Evolutionary conservation across 2,113 vertebrate genomes (phyloP).

Genomic region (Malurus cyaneus): DNA sequence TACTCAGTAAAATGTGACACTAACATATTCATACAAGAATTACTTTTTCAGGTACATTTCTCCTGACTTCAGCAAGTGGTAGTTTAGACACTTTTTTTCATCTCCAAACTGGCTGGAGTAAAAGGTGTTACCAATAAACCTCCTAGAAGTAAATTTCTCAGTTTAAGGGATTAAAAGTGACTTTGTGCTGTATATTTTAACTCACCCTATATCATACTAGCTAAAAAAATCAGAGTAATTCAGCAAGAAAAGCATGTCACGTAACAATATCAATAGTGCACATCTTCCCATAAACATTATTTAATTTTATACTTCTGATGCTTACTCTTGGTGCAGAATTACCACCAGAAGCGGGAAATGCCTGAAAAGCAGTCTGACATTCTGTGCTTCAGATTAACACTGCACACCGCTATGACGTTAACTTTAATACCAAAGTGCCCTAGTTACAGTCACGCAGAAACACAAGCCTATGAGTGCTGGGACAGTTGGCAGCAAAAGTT

Average conservation of each 20-base stretch:
- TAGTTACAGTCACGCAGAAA: neutral
- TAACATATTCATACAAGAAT: neutral
- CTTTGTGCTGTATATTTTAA: neutral
- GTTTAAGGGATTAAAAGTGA: neutral
- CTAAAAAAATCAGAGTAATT: neutral
- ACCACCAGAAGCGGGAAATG: neutral
- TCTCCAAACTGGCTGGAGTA: neutral
- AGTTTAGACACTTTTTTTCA: neutral
- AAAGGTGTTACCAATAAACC: neutral
- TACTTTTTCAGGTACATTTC: neutral
- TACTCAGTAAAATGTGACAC: neutral
- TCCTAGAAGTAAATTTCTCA: neutral
- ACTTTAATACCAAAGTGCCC: neutral
- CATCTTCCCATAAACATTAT: neutral
- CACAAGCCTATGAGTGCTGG: neutral
- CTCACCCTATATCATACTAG: neutral
- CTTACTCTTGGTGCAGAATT: neutral
- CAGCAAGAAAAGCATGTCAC: neutral
- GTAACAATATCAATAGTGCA: accelerated
- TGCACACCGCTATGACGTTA: neutral
- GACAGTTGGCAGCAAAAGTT: neutral
- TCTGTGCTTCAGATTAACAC: neutral
- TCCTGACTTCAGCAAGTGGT: neutral
- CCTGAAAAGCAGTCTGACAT: neutral
- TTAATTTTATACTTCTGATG: neutral